Evolutionary conservation across 2,113 vertebrate species (phyloP), one percentile per base, ranked within the genome.

Genomic region (Oryzias javanicus): DNA sequence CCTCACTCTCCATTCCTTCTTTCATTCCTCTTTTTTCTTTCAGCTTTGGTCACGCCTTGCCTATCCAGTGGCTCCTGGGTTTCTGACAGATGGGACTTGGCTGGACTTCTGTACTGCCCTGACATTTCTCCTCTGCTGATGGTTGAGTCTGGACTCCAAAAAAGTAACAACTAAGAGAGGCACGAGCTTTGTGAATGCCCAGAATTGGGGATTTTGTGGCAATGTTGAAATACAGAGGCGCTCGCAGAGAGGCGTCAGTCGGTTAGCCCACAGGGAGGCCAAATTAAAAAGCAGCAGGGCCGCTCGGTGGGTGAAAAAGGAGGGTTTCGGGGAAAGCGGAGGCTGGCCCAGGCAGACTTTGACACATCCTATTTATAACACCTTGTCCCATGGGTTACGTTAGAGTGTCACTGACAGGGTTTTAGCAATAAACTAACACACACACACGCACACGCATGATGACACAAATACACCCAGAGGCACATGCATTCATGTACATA

Each of bases 341-440:
- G 91, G 66, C 83, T 70, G 77, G 80, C 85, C 85, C 49, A 76
- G 88, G 83, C 88, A 84, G 85, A 81, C 86, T 85, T 92, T 90
- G 84, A 89, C 92, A 93, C 92, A 87, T 93, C 91, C 95, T 94
- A 95, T 95, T 96, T 96, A 92, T 94, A 95, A 96, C 94, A 93
- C 93, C 94, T 95, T 68, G 74, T 52, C 80, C 73, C 81, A 76
- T 79, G 86, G 70, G 90, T 88, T n/a, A n/a, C n/a, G n/a, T n/a
- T 82, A 87, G 74, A 61, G 76, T 76, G 82, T 78, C 89, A 89
- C 88, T 92, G 89, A 91, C 62, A 78, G 88, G 17, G 55, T 51
- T 82, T 80, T 79, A 72, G 44, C 63, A 77, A 75, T 56, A 54
- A 78, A 75, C 64, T 4, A n/a, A n/a, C n/a, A n/a, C n/a, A 61